Conservation (phyloP, 1,140 invertebrate genomes). For the Platyura marginata region DNA sequence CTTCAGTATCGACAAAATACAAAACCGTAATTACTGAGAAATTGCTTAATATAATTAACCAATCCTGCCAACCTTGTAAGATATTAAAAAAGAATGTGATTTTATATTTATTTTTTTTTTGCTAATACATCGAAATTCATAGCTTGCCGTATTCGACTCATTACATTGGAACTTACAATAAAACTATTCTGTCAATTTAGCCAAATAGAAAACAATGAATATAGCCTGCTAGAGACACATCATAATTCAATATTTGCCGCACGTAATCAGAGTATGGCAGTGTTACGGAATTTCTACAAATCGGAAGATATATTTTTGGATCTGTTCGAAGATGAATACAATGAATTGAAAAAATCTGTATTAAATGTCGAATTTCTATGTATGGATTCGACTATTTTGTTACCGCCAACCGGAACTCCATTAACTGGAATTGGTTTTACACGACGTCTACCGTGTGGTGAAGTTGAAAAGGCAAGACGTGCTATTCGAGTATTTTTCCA, state of each 20-base stretch:
- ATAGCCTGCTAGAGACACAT: slow-evolving; percentile 27
- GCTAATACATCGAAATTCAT: slow-evolving; percentile 3
- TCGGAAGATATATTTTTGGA: slow-evolving; percentile 97
- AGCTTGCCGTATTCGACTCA: slow-evolving; percentile 68
- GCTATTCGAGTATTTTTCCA: slow-evolving; percentile 92
- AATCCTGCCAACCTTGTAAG: slow-evolving; percentile 65
- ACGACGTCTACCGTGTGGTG: slow-evolving; percentile 87
- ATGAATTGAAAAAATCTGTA: slow-evolving; percentile 71
- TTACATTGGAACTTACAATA: slow-evolving; percentile 78
- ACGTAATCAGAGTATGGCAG: slow-evolving; percentile 66
- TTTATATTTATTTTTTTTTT: slow-evolving; percentile 4
- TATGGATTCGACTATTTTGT: slow-evolving; percentile 90
- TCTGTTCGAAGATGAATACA: slow-evolving; percentile 96
- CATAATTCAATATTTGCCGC: slow-evolving; percentile 38
- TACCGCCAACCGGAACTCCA: slow-evolving; percentile 92
- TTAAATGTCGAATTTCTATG: slow-evolving; percentile 85
- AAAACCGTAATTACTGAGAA: slow-evolving; percentile 60
- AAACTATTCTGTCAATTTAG: slow-evolving; percentile 49
- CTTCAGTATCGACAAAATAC: slow-evolving; percentile 28
- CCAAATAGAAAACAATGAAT: slow-evolving; percentile 26
- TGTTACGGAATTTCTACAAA: slow-evolving; percentile 88
- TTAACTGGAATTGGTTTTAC: slow-evolving; percentile 91
- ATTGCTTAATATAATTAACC: slow-evolving; percentile 57
- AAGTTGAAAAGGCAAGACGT: slow-evolving; percentile 82
- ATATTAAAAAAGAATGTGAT: slow-evolving; percentile 5